Conservation (phyloP, 2,888 invertebrate species). For the Ceramica pisi region DNA sequence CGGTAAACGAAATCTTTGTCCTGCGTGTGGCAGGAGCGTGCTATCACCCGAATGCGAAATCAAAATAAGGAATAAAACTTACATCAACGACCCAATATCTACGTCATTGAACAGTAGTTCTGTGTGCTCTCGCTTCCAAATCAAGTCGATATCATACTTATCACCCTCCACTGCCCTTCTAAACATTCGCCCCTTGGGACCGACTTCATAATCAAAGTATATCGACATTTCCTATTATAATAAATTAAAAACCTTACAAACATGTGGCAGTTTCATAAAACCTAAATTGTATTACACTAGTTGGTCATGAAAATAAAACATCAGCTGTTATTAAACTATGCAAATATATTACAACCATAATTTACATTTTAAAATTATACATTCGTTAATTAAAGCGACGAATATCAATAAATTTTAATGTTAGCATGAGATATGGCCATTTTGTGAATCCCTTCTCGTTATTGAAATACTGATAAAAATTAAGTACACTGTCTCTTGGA, state of each 20-base stretch:
- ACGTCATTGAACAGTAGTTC: constrained; percentile 75
- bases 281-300: constrained; percentile 53
- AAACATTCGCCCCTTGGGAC: constrained; percentile 77
- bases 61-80: constrained; percentile 59
- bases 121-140: constrained; percentile 72
- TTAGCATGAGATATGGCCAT: constrained; percentile 49
- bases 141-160: constrained; percentile 76
- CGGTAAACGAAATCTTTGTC: no score
- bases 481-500: constrained; percentile 69
- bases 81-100: constrained; percentile 83
- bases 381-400: constrained; percentile 68
- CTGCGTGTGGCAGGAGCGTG: no score
- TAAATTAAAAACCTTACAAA: not conserved
- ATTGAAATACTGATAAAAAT: constrained; percentile 74
- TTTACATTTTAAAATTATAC: constrained; percentile 77
- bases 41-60: no score
- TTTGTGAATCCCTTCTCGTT: constrained; percentile 39
- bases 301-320: constrained; percentile 71
- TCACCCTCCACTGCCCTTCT: constrained; percentile 84
- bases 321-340: constrained; percentile 74
- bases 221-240: constrained; percentile 79
- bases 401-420: constrained; percentile 55
- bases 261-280: not conserved
- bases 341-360: constrained; percentile 86
- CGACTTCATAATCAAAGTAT: constrained; percentile 84